These are phyloP conservation scores for Cyprinella venusta DNA, from an alignment of 2,797 vertebrate genomes.

Conservation along the genomic window DNA sequence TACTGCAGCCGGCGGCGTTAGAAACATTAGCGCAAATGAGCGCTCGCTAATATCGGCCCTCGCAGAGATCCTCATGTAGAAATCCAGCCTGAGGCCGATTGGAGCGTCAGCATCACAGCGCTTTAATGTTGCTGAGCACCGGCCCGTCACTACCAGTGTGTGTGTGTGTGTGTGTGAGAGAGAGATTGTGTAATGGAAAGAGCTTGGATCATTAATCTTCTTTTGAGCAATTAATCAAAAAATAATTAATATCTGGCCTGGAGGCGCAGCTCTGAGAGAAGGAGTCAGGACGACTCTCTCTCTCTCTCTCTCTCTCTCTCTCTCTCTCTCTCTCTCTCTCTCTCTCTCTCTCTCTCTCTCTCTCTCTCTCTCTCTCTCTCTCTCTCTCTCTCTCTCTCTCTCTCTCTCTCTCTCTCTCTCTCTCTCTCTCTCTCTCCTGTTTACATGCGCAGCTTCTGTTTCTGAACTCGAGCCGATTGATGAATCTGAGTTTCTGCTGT, in stretches of 20 bases:
- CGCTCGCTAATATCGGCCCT: slow-evolving; percentile 57
- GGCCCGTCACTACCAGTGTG: slow-evolving; percentile 4
- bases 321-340: too few species aligned
- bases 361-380: too few species aligned
- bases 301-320: too few species aligned
- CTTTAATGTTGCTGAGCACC: slow-evolving; percentile 15
- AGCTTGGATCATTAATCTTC: slow-evolving; percentile 58
- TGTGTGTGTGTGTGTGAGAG: background rate
- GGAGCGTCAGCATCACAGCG: slow-evolving; percentile 21
- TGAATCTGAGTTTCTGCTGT: too few species aligned
- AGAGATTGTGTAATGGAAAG: slow-evolving; percentile 45
- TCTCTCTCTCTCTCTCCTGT: too few species aligned
- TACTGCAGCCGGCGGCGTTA: slow-evolving; percentile 72
- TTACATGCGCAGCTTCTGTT: too few species aligned
- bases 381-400: too few species aligned
- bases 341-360: too few species aligned
- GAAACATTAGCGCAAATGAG: slow-evolving; percentile 68
- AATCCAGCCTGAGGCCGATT: slow-evolving; percentile 41
- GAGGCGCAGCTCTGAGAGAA: slow-evolving; percentile 20
- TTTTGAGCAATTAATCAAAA: slow-evolving; percentile 55
- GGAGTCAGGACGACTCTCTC: background rate
- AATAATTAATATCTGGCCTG: slow-evolving; percentile 54
- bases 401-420: too few species aligned
- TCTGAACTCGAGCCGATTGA: too few species aligned
- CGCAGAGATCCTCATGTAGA: slow-evolving; percentile 16